Conservation (phyloP, 2,113 vertebrate species). For the Ictalurus punctatus region DNA sequence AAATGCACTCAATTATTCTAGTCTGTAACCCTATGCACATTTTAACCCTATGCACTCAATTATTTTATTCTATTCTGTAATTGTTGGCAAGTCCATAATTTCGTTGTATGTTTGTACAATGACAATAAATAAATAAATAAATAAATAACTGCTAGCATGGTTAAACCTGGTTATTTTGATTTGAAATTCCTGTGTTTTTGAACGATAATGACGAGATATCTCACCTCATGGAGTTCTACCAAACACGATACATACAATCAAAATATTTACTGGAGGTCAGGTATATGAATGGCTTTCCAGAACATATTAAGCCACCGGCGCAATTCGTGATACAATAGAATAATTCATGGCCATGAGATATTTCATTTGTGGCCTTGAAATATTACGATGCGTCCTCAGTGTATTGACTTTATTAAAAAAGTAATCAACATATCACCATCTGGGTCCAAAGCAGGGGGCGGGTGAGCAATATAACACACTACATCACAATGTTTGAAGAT, state of each 20-base stretch:
- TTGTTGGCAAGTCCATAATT: too few species aligned
- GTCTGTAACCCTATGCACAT: too few species aligned
- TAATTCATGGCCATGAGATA: not conserved
- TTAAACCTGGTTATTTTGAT: not conserved
- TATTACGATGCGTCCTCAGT: not conserved
- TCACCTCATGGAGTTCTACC: not conserved
- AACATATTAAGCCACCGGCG: too few species aligned
- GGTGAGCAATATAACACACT: not conserved
- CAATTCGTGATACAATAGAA: not conserved
- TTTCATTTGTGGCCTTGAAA: not conserved
- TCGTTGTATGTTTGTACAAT: too few species aligned
- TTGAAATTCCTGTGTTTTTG: not conserved
- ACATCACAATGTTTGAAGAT: not conserved
- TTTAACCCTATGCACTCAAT: too few species aligned
- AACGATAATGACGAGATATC: not conserved
- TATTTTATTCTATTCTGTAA: too few species aligned
- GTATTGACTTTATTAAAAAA: not conserved
- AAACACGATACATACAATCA: not conserved
- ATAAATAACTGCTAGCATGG: too few species aligned
- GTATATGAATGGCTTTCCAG: too few species aligned
- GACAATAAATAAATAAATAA: too few species aligned
- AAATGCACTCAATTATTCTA: too few species aligned
- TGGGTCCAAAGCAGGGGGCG: not conserved
- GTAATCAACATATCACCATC: not conserved
- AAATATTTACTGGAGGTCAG: too few species aligned